Evolutionary conservation across 1,140 invertebrate genomes (phyloP).

Genomic region (Drosophila sp.): DNA sequence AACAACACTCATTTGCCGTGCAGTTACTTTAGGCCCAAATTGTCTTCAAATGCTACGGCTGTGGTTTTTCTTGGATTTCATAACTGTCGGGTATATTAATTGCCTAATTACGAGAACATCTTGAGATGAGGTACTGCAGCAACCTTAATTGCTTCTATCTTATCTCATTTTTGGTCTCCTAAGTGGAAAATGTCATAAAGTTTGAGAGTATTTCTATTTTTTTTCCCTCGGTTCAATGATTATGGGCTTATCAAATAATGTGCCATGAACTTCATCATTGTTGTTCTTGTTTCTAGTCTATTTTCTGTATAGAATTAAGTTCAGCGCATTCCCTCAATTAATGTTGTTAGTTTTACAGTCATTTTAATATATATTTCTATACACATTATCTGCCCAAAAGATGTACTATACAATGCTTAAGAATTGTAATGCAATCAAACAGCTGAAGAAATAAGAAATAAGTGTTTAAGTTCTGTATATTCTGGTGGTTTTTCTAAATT

Average conservation of each 20-base stretch:
- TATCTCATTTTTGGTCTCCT: conserved; percentile 35
- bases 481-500: background rate
- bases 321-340: conserved; percentile 33
- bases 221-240: conserved; percentile 30
- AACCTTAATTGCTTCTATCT: conserved; percentile 49
- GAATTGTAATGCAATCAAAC: background rate
- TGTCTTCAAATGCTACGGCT: background rate
- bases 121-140: conserved; percentile 26
- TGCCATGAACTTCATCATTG: conserved; percentile 1
- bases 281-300: background rate
- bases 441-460: background rate
- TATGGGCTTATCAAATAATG: conserved; percentile 32
- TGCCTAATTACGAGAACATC: conserved; percentile 35
- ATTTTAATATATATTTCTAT: background rate
- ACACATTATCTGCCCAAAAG: background rate
- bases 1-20: background rate
- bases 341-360: conserved; percentile 3
- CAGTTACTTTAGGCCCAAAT: conserved; percentile 10
- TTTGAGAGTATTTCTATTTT: conserved; percentile 8
- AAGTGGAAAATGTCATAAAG: conserved; percentile 44
- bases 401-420: background rate
- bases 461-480: background rate
- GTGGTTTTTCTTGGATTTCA: conserved; percentile 5
- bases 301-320: conserved; percentile 14
- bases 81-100: conserved; percentile 40